phyloP scores from a whole-genome alignment of 2,113 vertebrate genomes.

The Paradoxurus hermaphroditus region DNA sequence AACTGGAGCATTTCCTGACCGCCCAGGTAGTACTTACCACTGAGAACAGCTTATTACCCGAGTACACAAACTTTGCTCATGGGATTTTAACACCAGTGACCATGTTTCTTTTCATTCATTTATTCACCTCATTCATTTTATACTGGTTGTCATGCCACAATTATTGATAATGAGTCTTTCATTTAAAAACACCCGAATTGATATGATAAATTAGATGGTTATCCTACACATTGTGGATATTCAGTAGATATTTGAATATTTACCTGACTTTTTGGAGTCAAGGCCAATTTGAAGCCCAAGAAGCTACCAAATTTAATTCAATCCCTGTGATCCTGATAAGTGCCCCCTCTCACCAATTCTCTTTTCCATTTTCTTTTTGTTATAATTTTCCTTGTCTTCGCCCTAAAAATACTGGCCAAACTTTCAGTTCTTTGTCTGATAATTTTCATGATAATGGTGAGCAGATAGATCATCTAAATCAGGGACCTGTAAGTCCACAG shows the following conservation, averaged over 20 bases:
- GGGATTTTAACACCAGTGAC: not conserved
- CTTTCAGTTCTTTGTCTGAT: not conserved
- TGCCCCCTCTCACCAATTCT: not conserved
- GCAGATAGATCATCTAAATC: not conserved
- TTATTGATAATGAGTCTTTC: not conserved
- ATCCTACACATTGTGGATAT: not conserved
- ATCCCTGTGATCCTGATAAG: not conserved
- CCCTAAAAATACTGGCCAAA: not conserved
- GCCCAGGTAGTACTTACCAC: rapidly evolving
- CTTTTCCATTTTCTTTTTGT: not conserved
- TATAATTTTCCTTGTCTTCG: not conserved
- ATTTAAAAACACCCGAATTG: not conserved
- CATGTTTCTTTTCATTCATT: not conserved
- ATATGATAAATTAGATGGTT: not conserved
- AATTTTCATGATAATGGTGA: not conserved
- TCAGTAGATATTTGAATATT: not conserved
- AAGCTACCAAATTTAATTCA: not conserved
- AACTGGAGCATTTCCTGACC: not conserved
- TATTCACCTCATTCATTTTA: too few species aligned
- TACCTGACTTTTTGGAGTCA: not conserved
- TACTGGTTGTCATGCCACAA: not conserved
- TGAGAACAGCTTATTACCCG: rapidly evolving
- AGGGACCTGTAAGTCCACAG: not conserved
- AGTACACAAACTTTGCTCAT: not conserved
- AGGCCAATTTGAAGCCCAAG: not conserved